A percentile compares a stretch with the other conserved stretches of the same genome.
Evolutionary conservation across 2,888 invertebrate genomes (phyloP).

Genomic region (Heliconius cydno): DNA sequence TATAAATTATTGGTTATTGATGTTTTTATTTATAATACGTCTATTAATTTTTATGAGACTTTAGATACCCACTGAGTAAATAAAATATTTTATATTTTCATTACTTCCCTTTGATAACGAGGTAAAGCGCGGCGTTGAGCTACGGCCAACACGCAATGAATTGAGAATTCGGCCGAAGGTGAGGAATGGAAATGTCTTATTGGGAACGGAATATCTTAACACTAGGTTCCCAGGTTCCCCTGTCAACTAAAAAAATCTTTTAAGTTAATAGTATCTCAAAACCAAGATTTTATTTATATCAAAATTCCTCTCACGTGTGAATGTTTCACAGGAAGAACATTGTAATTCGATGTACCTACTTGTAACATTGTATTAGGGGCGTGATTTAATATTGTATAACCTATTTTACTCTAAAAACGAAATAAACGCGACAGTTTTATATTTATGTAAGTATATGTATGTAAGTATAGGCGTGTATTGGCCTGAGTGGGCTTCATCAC

Average conservation of each 20-base stretch:
- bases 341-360: background rate
- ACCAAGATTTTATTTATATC: background rate
- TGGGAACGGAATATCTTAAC: too few species aligned
- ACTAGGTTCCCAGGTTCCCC: too few species aligned
- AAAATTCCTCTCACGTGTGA: slow-evolving; percentile 2
- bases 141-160: background rate
- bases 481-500: slow-evolving; percentile 14
- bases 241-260: too few species aligned
- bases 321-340: background rate
- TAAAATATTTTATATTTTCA: background rate
- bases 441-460: background rate
- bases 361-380: background rate
- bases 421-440: background rate
- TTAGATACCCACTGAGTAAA: background rate
- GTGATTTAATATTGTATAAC: slow-evolving; percentile 5
- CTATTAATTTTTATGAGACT: background rate
- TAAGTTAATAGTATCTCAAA: background rate
- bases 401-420: background rate
- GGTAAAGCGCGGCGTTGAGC: background rate
- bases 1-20: slow-evolving; percentile 7
- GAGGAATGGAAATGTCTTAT: too few species aligned
- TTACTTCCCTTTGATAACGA: background rate
- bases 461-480: background rate
- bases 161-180: too few species aligned
- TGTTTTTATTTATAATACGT: background rate